phyloP scores from a whole-genome alignment of 2,113 vertebrate genomes.

The Amphiprion ocellaris region DNA sequence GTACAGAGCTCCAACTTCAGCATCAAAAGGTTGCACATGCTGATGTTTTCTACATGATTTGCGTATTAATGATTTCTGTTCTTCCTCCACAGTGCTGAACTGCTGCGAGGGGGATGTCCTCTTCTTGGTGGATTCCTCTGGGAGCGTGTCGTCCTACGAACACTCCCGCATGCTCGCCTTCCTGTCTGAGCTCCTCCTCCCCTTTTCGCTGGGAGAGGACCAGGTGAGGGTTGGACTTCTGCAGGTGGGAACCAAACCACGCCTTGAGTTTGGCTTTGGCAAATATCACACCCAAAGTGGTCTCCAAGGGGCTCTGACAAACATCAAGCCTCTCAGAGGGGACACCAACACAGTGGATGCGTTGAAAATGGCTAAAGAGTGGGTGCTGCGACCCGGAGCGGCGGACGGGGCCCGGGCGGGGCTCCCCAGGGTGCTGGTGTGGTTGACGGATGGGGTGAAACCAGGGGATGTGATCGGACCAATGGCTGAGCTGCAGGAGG shows the following conservation, averaged over 20 bases:
- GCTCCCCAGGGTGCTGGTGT: slow-evolving; percentile 93
- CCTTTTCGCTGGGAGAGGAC: slow-evolving; percentile 88
- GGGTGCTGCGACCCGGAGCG: slow-evolving; percentile 75
- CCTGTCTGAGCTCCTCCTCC: slow-evolving; percentile 89
- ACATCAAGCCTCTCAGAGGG: slow-evolving; percentile 87
- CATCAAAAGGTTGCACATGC: background rate
- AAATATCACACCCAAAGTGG: slow-evolving; percentile 64
- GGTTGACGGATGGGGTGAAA: slow-evolving; percentile 95
- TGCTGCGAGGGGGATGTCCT: slow-evolving; percentile 91
- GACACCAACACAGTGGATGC: slow-evolving; percentile 95
- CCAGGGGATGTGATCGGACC: slow-evolving; percentile 89
- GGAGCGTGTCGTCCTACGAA: slow-evolving; percentile 94
- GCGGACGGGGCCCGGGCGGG: slow-evolving; percentile 75
- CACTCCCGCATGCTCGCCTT: slow-evolving; percentile 91
- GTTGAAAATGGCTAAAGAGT: slow-evolving; percentile 84
- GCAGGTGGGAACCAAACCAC: slow-evolving; percentile 91
- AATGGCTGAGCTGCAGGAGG: slow-evolving; percentile 88
- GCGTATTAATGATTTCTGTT: background rate
- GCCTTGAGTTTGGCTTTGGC: slow-evolving; percentile 90
- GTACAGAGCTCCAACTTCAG: background rate
- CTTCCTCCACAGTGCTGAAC: slow-evolving; percentile 76
- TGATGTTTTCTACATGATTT: background rate
- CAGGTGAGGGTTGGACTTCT: slow-evolving; percentile 91
- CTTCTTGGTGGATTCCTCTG: slow-evolving; percentile 94
- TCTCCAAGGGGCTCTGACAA: slow-evolving; percentile 83